These are phyloP conservation scores for Euproctis similis DNA, from an alignment of 2,888 invertebrate genomes.

Conservation along the genomic window DNA sequence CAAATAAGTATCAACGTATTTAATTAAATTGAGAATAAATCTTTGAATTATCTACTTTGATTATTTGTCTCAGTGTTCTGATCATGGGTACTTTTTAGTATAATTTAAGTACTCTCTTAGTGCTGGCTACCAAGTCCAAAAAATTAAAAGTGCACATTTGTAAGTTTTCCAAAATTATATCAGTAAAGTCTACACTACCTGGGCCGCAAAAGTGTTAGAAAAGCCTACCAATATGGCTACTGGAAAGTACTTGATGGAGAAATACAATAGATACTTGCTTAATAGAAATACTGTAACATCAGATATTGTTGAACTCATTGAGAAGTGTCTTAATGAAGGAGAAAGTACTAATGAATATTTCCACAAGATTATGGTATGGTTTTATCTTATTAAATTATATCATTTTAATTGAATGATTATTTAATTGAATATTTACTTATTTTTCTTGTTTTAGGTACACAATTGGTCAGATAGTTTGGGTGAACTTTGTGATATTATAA, in stretches of 20 bases:
- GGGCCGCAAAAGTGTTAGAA: too few species aligned
- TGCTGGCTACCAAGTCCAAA: too few species aligned
- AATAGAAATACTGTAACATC: constrained; percentile 65
- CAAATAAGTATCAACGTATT: too few species aligned
- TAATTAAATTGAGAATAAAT: too few species aligned
- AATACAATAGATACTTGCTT: constrained; percentile 86
- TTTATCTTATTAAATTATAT: not conserved
- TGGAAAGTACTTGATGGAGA: constrained; percentile 46
- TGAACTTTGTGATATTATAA: constrained; percentile 43
- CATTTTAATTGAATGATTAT: too few species aligned
- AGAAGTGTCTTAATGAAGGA: constrained; percentile 45
- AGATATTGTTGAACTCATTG: constrained; percentile 39
- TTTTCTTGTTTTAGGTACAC: constrained; percentile 41
- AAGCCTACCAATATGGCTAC: constrained; percentile 8
- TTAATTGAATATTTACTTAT: not conserved
- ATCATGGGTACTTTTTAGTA: too few species aligned
- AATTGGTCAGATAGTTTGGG: constrained; percentile 42
- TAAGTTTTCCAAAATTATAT: too few species aligned
- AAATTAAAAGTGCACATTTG: too few species aligned
- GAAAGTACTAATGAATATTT: constrained; percentile 43
- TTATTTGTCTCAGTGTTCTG: too few species aligned
- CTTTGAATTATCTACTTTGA: too few species aligned
- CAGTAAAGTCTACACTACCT: not conserved
- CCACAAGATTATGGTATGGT: constrained; percentile 63
- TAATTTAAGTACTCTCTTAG: too few species aligned